Evolutionary conservation across 2,888 invertebrate genomes (phyloP), one percentile per base, ranked within the genome.

Genomic region (Eucera pruinosa): DNA sequence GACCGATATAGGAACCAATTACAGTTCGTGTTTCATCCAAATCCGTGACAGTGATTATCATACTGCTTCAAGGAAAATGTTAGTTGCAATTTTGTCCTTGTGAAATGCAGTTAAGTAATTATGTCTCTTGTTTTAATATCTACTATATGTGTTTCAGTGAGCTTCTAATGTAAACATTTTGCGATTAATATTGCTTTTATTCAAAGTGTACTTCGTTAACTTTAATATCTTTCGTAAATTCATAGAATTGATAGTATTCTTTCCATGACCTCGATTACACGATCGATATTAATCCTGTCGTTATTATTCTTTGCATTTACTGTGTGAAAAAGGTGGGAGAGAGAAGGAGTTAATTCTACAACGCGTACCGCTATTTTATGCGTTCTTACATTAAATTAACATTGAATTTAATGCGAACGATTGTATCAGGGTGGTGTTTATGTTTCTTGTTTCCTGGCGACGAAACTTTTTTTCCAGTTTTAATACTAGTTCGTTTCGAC

Each of bases 231-330:
- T 60, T 61, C 23, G 30, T 11, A 61, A 68, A 62, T 71, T 18
- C 50, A 33, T 66, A 36, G 41, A 48, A 30, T 58, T 25, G 47
- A 64, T 45, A 52, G 45, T 61, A 57, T 47, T 52, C 54, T 58
- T 43, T 52, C 58, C 47, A 47, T 58, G 66, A 69, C 73, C 73
- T 60, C 75, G 64, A 73, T 71, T 55, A 58, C 33, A 45, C 61
- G 67, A 60, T 73, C 70, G 61, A 77, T 77, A 69, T 77, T 67
- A 80, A 77, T 73, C 77, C 47, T 55, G 41, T 70, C 55, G 52
- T 43, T 77, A 23, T 27, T 57, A 41, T 57, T 50, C 30, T 39
- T 45, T 43, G 15, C 27, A 52, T 39, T 15, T 47, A 54, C 30
- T 60, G 25, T 33, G 48, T 30, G 54, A n/a, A 64, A 48, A 25